Base-by-base conservation (phyloP, 2,797 vertebrate species). In the Sebastes taczanowskii region DNA sequence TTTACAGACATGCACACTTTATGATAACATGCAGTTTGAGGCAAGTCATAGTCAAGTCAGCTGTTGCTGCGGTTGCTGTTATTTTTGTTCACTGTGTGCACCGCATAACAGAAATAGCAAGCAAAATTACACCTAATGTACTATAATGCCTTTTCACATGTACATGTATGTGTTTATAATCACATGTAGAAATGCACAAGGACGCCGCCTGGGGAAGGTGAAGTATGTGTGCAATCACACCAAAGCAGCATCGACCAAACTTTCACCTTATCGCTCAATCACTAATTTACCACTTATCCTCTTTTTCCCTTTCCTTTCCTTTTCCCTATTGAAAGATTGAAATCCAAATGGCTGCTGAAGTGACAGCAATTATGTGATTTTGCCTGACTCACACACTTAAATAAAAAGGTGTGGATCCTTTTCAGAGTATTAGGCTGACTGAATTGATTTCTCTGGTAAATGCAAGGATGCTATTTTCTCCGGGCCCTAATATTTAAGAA, bases 281-380 rank as follows among this genome's bases (percentile, higher is more conserved):
- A 78, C 23, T 74, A 81, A 78, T 85, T 84, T 77, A 58, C 56
- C 69, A 75, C 83, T 80, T 82, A 53, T 1, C 3, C 23, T 52
- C 46, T 49, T 55, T 27, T 42, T 63, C 11, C n/a, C 49, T 52
- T 1, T 10, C 62, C 62, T 35, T 71, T 20, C 29, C 14, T 22
- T 49, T 49, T 61, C 22, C 64, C 75, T 82, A 82, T 82, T 58
- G 49, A 86, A 68, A 85, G 81, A 84, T 23, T 84, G 25, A 85
- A 88, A 88, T 91, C 68, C 83, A 86, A 89, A 84, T 78, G 42
- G 46, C 63, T 77, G 58, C 64, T 34, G 64, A 80, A 78, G 85
- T 81, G 71, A 70, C 62, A 63, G 88, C 74, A 90, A 82, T 93
- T 91, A 91, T 78, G 82, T 77, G 76, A 81, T 80, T 85, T 75